These are phyloP conservation scores for Plecturocebus donacophilus DNA, from an alignment of 2,113 vertebrate genomes.

Conservation along the genomic window DNA sequence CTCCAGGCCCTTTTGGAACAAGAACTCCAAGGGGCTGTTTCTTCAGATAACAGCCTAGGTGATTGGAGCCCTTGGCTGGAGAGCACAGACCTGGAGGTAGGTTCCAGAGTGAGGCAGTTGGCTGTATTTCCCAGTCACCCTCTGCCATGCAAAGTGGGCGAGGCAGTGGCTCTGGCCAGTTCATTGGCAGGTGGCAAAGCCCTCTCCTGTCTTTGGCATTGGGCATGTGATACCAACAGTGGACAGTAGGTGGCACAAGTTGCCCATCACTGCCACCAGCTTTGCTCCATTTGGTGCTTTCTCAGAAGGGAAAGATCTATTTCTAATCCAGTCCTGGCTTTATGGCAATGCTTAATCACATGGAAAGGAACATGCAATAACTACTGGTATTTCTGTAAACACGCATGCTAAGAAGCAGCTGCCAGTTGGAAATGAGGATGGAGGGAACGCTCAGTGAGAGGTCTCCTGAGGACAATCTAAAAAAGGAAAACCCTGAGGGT, in stretches of 20 bases:
- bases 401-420: constrained; percentile 66
- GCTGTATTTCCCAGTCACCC: not conserved
- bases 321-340: constrained; percentile 55
- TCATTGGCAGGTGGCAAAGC: not conserved
- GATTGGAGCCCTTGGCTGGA: not conserved
- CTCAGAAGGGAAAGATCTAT: constrained; percentile 8
- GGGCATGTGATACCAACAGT: accelerated
- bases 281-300: not conserved
- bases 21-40: not conserved
- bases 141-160: not conserved
- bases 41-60: not conserved
- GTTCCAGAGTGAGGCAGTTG: not conserved
- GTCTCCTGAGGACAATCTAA: constrained; percentile 81
- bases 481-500: constrained; percentile 60
- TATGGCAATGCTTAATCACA: not conserved
- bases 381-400: constrained; percentile 76
- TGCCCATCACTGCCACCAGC: not conserved
- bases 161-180: not conserved
- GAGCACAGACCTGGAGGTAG: not conserved
- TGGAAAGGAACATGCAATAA: constrained; percentile 48
- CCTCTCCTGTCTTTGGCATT: too few relatives aligned
- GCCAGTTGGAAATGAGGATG: constrained; percentile 70
- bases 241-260: constrained; percentile 70
- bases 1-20: not conserved
- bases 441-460: constrained; percentile 71